These are phyloP conservation scores for Lycaon pictus DNA, from an alignment of 2,113 vertebrate species.

Conservation along the genomic window DNA sequence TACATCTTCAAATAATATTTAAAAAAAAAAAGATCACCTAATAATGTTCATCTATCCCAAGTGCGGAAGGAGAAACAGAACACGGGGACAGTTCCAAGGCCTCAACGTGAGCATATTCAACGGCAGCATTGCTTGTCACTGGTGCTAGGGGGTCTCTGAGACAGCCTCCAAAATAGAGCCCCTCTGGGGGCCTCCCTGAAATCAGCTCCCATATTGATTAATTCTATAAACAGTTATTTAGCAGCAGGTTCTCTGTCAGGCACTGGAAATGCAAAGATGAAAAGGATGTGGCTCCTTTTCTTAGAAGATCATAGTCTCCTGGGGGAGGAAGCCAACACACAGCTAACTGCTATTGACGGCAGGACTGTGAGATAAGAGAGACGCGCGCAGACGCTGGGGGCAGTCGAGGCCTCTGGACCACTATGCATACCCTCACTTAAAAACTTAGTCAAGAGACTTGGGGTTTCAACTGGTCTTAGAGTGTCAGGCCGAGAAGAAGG, in stretches of 20 bases:
- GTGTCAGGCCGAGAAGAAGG: not conserved
- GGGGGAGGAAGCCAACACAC: not conserved
- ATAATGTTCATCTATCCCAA: not conserved
- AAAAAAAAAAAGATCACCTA: not conserved
- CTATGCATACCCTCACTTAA: not conserved
- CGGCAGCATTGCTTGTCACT: not conserved
- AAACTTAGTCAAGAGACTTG: not conserved
- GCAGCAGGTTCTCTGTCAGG: not conserved
- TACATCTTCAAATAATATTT: not conserved
- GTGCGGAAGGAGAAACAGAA: not conserved
- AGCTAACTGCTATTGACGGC: not conserved
- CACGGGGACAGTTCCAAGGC: not conserved
- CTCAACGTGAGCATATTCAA: not conserved
- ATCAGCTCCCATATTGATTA: not conserved
- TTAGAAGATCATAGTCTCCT: not conserved
- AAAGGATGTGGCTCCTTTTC: not conserved
- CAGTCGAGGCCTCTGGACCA: not conserved
- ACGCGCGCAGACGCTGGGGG: not conserved
- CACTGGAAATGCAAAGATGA: not conserved
- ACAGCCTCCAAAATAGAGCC: not conserved
- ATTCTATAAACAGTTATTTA: slow-evolving; percentile 25
- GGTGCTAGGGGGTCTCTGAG: not conserved
- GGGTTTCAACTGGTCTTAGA: not conserved
- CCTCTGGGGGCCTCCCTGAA: not conserved
- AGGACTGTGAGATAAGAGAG: not conserved